These are phyloP conservation scores for Venturia canescens DNA, from an alignment of 1,140 invertebrate species.

Conservation along the genomic window DNA sequence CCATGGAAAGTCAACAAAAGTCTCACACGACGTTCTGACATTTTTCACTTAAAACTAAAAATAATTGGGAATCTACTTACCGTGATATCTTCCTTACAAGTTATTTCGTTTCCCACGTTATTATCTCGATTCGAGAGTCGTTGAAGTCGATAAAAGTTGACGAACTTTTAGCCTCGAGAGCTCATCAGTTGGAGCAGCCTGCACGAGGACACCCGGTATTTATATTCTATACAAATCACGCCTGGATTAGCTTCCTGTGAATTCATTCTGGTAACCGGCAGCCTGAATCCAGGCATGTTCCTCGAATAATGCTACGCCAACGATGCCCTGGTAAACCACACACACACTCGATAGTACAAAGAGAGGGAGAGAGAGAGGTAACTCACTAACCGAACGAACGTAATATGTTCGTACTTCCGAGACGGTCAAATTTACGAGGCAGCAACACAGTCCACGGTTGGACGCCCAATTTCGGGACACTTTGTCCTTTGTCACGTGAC, in stretches of 20 bases:
- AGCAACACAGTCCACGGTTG: neutral
- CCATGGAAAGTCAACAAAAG: too few species aligned
- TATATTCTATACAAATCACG: conserved; percentile 35
- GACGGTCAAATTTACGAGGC: conserved; percentile 8
- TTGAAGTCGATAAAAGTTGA: too few species aligned
- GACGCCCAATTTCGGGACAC: neutral
- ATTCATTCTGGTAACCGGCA: conserved; percentile 6
- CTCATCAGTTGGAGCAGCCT: too few species aligned
- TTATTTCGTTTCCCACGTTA: too few species aligned
- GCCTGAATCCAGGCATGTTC: neutral
- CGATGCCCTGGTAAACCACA: conserved; percentile 32
- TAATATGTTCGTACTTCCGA: conserved; percentile 36
- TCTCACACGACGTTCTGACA: too few species aligned
- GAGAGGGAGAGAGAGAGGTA: neutral
- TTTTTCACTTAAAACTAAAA: too few species aligned
- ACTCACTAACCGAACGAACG: conserved; percentile 37
- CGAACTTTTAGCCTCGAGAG: too few species aligned
- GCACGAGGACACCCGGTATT: neutral
- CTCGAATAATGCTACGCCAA: conserved; percentile 23
- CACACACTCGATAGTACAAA: conserved; percentile 17
- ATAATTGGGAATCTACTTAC: too few species aligned
- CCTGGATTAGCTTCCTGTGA: conserved; percentile 35
- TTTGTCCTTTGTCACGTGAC: too few species aligned
- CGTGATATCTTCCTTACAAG: too few species aligned
- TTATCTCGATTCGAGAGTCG: neutral